Conservation (phyloP, 2,888 invertebrate genomes). For the Clivina fossor region DNA sequence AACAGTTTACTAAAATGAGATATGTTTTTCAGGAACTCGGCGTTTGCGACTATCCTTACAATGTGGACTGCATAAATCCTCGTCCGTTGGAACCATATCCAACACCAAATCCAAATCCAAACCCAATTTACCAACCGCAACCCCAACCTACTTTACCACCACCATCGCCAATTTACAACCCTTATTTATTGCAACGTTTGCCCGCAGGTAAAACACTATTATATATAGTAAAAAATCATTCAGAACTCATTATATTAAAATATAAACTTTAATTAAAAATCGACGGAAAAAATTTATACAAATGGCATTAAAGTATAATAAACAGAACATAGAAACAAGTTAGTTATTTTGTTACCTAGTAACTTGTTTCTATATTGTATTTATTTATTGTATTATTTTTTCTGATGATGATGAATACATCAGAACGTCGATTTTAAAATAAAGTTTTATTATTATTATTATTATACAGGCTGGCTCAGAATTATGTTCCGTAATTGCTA, state of each 20-base stretch:
- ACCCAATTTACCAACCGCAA: conserved; percentile 10
- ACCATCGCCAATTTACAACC: conserved; percentile 33
- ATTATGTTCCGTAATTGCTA: too few relatives aligned
- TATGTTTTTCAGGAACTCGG: conserved; percentile 62
- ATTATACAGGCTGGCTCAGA: too few relatives aligned
- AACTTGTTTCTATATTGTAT: too few relatives aligned
- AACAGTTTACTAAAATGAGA: too few relatives aligned
- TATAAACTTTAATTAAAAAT: neutral
- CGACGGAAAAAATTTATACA: too few relatives aligned
- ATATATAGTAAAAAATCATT: neutral
- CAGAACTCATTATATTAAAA: too few relatives aligned
- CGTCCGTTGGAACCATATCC: conserved; percentile 36
- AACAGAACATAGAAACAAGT: too few relatives aligned
- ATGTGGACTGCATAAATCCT: conserved; percentile 58
- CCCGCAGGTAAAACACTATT: conserved; percentile 33
- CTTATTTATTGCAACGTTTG: conserved; percentile 37
- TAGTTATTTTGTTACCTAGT: too few relatives aligned
- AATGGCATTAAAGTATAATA: too few relatives aligned
- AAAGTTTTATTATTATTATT: neutral
- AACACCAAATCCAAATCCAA: conserved; percentile 23
- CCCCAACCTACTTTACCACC: conserved; percentile 40
- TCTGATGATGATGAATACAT: too few relatives aligned
- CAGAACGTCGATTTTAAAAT: too few relatives aligned
- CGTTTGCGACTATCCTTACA: conserved; percentile 64
- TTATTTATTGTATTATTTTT: too few relatives aligned